Conservation (phyloP, 2,113 vertebrate genomes). For the Pedionomus torquatus region DNA sequence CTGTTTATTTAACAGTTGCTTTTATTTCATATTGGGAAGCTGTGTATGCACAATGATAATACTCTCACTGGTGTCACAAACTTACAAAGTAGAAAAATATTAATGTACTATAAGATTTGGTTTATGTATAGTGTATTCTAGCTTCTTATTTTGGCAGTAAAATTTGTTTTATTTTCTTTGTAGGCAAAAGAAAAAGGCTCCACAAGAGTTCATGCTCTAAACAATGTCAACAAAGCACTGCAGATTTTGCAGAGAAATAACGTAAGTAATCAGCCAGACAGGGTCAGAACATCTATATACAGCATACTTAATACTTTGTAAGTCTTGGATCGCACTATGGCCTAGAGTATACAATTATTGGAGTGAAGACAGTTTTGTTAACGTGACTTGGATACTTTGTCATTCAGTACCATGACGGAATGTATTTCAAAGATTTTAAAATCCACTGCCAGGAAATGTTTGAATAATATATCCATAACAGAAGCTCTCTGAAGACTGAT, state of each 20-base stretch:
- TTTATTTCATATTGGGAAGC: neutral
- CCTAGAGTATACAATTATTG: neutral
- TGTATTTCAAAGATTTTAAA: neutral
- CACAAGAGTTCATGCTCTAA: slow-evolving; percentile 95
- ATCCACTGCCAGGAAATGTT: neutral
- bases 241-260: slow-evolving; percentile 95
- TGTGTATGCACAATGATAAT: neutral
- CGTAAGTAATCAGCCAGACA: slow-evolving; percentile 79
- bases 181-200: slow-evolving; percentile 96
- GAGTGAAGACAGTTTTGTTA: neutral
- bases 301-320: neutral
- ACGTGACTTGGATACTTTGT: neutral
- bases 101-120: neutral
- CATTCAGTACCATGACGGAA: neutral
- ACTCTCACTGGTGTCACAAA: neutral
- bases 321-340: neutral
- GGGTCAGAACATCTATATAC: neutral
- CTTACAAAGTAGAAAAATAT: neutral
- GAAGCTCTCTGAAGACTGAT: neutral
- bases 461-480: neutral
- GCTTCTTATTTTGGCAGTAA: slow-evolving; percentile 20
- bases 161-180: slow-evolving; percentile 50
- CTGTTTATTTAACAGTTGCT: neutral
- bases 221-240: slow-evolving; percentile 98
- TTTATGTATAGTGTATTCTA: neutral